A percentile compares a stretch with the other conserved stretches of the same genome.
Evolutionary conservation across 2,888 invertebrate species (phyloP).

Genomic region (Notodonta dromedarius): DNA sequence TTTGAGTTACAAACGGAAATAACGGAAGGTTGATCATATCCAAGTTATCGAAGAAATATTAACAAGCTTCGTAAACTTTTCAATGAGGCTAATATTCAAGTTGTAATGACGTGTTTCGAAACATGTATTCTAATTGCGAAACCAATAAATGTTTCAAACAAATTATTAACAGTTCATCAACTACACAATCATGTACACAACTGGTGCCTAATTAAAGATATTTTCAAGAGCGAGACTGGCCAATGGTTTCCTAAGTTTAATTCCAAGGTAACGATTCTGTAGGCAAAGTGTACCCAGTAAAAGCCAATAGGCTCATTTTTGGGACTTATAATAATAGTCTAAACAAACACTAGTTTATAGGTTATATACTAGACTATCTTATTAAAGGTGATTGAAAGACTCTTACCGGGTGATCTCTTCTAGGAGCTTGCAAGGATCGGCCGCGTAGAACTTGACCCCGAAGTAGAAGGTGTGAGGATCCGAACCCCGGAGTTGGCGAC

Average conservation of each 20-base stretch:
- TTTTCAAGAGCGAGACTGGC: too few relatives aligned
- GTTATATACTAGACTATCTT: background rate
- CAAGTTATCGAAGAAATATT: slow-evolving; percentile 21
- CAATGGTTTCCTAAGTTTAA: too few relatives aligned
- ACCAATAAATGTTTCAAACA: background rate
- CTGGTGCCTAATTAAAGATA: too few relatives aligned
- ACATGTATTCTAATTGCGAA: background rate
- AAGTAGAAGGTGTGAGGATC: slow-evolving; percentile 95
- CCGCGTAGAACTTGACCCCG: slow-evolving; percentile 98
- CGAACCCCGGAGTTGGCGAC: slow-evolving; percentile 92
- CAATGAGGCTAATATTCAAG: slow-evolving; percentile 18
- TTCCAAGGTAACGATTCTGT: too few relatives aligned
- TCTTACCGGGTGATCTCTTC: slow-evolving; percentile 97
- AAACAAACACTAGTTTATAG: too few relatives aligned
- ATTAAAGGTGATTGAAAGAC: background rate
- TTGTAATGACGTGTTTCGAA: slow-evolving; percentile 19
- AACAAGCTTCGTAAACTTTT: slow-evolving; percentile 32
- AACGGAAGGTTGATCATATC: slow-evolving; percentile 13
- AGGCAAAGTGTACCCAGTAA: too few relatives aligned
- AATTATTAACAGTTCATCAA: background rate
- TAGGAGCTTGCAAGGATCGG: slow-evolving; percentile 97
- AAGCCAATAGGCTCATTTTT: too few relatives aligned
- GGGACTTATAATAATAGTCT: too few relatives aligned
- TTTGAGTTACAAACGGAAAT: slow-evolving; percentile 11
- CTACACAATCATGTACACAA: too few relatives aligned